phyloP scores from a whole-genome alignment of 2,113 vertebrate genomes.

The Hepsetus odoe region DNA sequence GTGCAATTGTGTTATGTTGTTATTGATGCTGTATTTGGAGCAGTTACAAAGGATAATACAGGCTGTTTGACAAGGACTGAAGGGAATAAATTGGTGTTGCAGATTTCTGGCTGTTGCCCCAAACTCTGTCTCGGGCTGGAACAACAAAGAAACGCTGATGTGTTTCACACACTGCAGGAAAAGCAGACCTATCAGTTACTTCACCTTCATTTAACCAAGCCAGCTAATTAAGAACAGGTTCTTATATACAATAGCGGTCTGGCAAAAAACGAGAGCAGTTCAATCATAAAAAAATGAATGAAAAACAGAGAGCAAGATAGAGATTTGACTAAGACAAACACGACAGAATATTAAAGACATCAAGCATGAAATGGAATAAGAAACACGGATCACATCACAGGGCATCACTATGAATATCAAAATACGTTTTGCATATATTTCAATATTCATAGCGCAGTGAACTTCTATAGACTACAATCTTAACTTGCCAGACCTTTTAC shows the following conservation, averaged over 20 bases:
- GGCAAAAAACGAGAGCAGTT: background rate
- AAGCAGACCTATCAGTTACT: background rate
- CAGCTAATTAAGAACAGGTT: background rate
- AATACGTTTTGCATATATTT: background rate
- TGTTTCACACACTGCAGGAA: background rate
- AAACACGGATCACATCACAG: background rate
- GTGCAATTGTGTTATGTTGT: background rate
- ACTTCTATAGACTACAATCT: background rate
- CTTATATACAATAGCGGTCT: background rate
- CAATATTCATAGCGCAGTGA: background rate
- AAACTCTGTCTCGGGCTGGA: background rate
- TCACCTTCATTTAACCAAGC: background rate
- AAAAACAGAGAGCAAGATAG: background rate
- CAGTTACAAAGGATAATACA: background rate
- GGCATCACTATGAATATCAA: background rate
- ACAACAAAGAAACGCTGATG: background rate
- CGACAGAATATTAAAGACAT: background rate
- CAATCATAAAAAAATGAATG: background rate
- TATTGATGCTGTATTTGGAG: background rate
- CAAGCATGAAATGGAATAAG: constrained; percentile 1
- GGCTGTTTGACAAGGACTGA: background rate
- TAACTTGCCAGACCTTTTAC: background rate
- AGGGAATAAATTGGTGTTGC: background rate
- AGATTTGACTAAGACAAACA: background rate
- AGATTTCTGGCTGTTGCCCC: background rate